A percentile compares a stretch with the other conserved stretches of the same genome.
Evolutionary conservation across 2,113 vertebrate genomes (phyloP).

Genomic region (Trogon melanurus): DNA sequence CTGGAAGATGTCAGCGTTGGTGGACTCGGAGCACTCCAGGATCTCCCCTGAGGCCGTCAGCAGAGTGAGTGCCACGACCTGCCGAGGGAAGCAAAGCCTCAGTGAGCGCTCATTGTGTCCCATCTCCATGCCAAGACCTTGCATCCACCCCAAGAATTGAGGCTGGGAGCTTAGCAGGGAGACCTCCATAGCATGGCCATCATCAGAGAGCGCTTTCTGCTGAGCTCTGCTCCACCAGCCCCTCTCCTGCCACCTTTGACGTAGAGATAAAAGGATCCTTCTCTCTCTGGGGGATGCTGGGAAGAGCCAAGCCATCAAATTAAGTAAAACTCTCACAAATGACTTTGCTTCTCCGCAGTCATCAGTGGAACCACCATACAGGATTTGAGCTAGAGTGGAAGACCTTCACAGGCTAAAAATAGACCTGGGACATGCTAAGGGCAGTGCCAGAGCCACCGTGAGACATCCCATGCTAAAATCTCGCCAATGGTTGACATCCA

Average conservation of each 20-base stretch:
- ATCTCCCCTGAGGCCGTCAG: constrained; percentile 61
- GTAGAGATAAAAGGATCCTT: background rate
- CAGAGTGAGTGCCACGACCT: constrained; percentile 69
- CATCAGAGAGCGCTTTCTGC: background rate
- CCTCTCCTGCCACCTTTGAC: background rate
- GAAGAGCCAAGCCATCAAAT: background rate
- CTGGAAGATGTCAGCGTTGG: constrained; percentile 62
- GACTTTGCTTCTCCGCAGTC: background rate
- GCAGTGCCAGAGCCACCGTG: too few relatives aligned
- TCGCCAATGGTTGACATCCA: too few relatives aligned
- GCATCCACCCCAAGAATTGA: background rate
- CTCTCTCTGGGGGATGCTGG: too few relatives aligned
- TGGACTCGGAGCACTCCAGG: constrained; percentile 66
- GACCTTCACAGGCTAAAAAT: background rate
- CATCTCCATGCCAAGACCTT: background rate
- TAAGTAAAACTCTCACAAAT: background rate
- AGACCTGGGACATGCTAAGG: background rate
- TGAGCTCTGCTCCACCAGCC: background rate
- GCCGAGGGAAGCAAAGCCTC: background rate
- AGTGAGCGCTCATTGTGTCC: fast-evolving
- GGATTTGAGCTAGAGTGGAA: background rate
- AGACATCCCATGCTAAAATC: too few relatives aligned
- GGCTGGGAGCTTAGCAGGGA: background rate
- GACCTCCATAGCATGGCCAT: fast-evolving
- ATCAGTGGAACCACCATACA: fast-evolving